Conservation (phyloP, 2,113 vertebrate genomes). For the Todiramphus saurophagus region DNA sequence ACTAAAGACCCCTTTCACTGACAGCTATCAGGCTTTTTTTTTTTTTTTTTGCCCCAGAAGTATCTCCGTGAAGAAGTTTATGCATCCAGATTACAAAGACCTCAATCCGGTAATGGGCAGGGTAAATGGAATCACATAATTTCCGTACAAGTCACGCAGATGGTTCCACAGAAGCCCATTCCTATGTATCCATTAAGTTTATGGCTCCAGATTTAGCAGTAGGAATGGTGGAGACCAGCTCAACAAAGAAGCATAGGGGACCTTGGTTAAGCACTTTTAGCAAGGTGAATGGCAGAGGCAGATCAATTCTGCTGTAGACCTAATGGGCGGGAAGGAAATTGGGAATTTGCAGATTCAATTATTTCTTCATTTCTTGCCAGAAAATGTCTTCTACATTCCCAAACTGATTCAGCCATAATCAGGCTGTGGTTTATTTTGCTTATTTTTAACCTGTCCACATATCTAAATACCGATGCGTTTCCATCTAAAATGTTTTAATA, state of each 20-base stretch:
- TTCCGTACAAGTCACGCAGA: background rate
- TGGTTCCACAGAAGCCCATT: background rate
- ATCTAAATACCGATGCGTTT: background rate
- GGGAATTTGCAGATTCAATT: background rate
- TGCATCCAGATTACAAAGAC: too few relatives aligned
- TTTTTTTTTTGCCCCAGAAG: background rate
- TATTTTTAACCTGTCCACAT: background rate
- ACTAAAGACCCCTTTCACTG: background rate
- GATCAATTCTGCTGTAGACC: background rate
- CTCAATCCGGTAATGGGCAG: background rate
- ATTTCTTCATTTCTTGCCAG: background rate
- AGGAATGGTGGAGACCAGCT: background rate
- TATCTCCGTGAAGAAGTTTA: background rate
- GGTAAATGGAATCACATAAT: background rate
- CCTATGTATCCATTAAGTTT: background rate
- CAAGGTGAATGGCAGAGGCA: background rate
- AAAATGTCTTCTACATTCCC: background rate
- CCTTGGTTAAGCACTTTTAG: background rate
- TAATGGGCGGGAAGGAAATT: background rate
- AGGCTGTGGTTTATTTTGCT: background rate
- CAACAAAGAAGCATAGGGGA: fast-evolving
- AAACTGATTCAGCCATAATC: background rate
- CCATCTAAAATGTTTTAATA: background rate
- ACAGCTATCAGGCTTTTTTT: background rate
- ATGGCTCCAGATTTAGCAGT: background rate